Conservation (phyloP, 2,113 vertebrate genomes). For the Pipra filicauda region DNA sequence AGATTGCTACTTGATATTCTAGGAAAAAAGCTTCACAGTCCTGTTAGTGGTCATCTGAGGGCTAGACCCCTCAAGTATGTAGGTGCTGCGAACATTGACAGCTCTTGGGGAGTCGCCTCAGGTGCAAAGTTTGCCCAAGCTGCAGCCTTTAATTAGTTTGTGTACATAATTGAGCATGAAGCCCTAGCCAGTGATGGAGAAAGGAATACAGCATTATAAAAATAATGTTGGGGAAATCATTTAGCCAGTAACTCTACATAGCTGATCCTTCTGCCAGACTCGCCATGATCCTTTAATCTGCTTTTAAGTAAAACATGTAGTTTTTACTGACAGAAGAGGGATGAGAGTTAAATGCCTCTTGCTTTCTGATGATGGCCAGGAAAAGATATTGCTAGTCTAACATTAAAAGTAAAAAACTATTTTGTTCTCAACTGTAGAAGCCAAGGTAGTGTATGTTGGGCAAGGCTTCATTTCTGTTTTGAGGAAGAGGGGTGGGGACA, state of each 20-base stretch:
- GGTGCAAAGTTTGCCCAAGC: background rate
- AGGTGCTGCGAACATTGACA: background rate
- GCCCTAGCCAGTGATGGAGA: background rate
- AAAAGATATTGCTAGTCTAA: background rate
- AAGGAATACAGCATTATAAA: background rate
- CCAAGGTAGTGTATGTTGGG: background rate
- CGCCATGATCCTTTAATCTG: background rate
- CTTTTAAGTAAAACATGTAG: background rate
- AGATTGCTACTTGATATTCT: background rate
- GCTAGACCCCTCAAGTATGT: background rate
- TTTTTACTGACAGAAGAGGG: background rate
- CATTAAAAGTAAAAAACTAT: background rate
- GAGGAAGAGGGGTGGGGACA: background rate
- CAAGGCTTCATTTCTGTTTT: background rate
- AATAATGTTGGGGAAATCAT: background rate
- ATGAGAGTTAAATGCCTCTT: background rate
- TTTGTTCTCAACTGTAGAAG: background rate
- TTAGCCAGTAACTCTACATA: background rate
- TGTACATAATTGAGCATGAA: background rate
- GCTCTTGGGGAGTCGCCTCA: background rate
- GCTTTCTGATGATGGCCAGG: background rate
- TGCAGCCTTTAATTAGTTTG: background rate
- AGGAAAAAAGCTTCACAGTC: background rate
- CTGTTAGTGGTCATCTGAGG: background rate
- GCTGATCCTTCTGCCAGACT: background rate